Evolutionary conservation across 2,888 invertebrate genomes (phyloP), one percentile per base, ranked within the genome.

Genomic region (Linnaemya vulpina): DNA sequence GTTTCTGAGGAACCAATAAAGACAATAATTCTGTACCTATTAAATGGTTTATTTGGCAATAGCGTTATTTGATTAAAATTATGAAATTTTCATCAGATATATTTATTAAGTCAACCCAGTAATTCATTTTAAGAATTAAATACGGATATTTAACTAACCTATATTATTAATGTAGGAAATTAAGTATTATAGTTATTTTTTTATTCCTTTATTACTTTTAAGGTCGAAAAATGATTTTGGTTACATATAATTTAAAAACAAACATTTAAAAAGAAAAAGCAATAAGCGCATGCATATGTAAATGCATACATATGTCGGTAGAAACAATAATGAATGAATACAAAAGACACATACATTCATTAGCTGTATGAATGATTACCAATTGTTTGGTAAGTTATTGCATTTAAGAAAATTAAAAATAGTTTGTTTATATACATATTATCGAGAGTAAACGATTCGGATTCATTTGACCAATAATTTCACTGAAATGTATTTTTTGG

Each of bases 201-300:
- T 68, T 35, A 60, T 55, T 81, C 63, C 68, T 76, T 82, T 81
- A 81, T 80, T 73, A 74, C 74, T 74, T 74, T 38, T 8, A 53
- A 68, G 75, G 58, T 74, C 80, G 67, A 75, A 75, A 80, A 74
- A 22, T 58, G 17, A 30, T 35, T 78, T 62, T 38, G 17, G 17
- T 60, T 74, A 79, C 65, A 81, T 67, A 60, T 75, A 74, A 68
- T 68, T 75, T 17, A 43, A 53, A 70, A 70, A 75, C 13, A 53
- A 70, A 75, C 35, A 68, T 75, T 70, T 55, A 53, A 70, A 60
- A 62, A 11, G 22, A 75, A 51, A 80, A 55, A n/a, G 30, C 2
- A 62, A 63, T 22, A 51, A 15, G 62, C n/a, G 63, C 63, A 62
- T 25, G 11, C 20, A 67, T 38, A 30, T 3, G 5, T 35, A 35